Base-by-base conservation (phyloP, 1,140 invertebrate species). In the Idris sp. region DNA sequence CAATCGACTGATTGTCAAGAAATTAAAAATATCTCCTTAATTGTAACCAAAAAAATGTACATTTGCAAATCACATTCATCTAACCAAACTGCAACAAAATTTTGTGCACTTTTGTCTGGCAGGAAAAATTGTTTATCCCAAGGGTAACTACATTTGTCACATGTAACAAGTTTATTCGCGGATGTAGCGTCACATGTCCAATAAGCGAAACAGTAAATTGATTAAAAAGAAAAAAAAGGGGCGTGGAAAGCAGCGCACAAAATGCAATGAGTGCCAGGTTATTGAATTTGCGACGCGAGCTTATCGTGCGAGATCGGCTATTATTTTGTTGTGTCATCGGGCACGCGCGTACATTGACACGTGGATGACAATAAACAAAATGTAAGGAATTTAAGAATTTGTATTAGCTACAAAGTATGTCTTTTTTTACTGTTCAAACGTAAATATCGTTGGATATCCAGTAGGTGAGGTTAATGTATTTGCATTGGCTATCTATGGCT, bases 361-460 rank as follows among this genome's bases (percentile, higher is more conserved):
- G n/a, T n/a, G n/a, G n/a, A n/a, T n/a, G n/a, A n/a, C n/a, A n/a
- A n/a, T n/a, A n/a, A n/a, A n/a, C n/a, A n/a, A n/a, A n/a, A n/a
- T n/a, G n/a, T n/a, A n/a, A n/a, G n/a, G n/a, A n/a, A n/a, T n/a
- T n/a, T n/a, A n/a, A n/a, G n/a, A n/a, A n/a, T n/a, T n/a, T n/a
- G n/a, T n/a, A n/a, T n/a, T n/a, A n/a, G n/a, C n/a, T n/a, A n/a
- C n/a, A n/a, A n/a, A n/a, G n/a, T n/a, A n/a, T n/a, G n/a, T n/a
- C n/a, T n/a, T n/a, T n/a, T n/a, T n/a, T n/a, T n/a, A 74, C 78
- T 82, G 84, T 82, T 83, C 80, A 83, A 81, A 83, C 76, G 83
- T 82, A 83, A 80, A 81, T 79, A 81, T 77, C 59, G 69, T 77
- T 75, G 76, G 69, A 75, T 65, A 74, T 13, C 65, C 44, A 43